Conservation (phyloP, 2,113 vertebrate species). For the Pavo muticus region DNA sequence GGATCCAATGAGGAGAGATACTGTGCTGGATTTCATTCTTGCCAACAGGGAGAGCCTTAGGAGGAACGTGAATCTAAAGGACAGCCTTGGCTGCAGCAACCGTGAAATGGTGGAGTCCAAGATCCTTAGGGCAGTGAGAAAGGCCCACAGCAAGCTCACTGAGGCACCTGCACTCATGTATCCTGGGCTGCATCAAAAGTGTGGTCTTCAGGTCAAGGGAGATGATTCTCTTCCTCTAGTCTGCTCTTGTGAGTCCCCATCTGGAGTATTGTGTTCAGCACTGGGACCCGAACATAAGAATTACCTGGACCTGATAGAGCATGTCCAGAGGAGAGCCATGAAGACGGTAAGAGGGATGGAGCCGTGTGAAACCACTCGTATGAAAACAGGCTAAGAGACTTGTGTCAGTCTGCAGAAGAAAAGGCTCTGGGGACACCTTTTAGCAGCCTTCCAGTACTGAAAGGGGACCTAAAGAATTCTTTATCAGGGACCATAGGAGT, state of each 20-base stretch:
- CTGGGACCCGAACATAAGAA: no score
- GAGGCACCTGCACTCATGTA: no score
- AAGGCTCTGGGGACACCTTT: neutral
- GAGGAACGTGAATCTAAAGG: neutral
- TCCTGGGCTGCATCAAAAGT: no score
- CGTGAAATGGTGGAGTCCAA: no score
- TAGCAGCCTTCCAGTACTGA: neutral
- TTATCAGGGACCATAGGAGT: neutral
- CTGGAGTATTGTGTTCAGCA: neutral
- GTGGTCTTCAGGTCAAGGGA: neutral
- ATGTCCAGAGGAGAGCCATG: neutral
- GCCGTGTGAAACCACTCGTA: neutral
- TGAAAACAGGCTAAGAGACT: neutral
- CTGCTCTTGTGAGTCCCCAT: neutral
- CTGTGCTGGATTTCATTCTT: neutral
- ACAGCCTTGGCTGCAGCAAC: neutral
- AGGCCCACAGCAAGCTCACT: no score
- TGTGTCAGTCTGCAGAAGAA: neutral
- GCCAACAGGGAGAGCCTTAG: neutral
- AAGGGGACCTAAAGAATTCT: neutral
- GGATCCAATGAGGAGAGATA: neutral
- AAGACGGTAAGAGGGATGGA: neutral
- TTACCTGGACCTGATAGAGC: neutral
- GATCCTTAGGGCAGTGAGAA: no score
- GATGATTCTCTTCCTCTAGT: neutral